Base-by-base conservation (phyloP, 2,113 vertebrate species). In the Eclectus roratus region DNA sequence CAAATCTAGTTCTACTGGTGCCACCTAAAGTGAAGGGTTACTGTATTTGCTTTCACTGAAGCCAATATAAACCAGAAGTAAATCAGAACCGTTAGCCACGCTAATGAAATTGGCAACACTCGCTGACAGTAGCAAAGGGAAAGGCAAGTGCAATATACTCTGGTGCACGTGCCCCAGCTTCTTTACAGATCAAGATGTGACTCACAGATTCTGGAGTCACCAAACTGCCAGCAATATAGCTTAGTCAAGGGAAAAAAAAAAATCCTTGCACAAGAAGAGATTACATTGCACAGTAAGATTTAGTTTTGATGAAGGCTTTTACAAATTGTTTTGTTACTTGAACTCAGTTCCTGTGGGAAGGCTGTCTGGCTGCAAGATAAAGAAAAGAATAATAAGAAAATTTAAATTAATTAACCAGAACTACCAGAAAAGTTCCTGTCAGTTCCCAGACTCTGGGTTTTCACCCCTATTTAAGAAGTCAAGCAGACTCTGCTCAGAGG, bases 401-500 rank as follows among this genome's bases (percentile, higher is more conserved):
- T 50, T 50, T 60, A 85, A 94, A 91, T 55, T 66, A 66, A 80
- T 96, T 88, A 92, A 24, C 46, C 55, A 89, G 82, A 91, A 55
- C 60, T 89, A 90, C 39, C 44, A 89, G 50, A 47, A 79, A 65
- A 65, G 41, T 84, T 97, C 56, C 63, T 6, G 19, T 50, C 72
- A 39, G n/a, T 80, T 60, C 95, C 78, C 61, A 92, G 52, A 39
- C 71, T 92, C 29, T 80, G 88, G 24, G 58, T 95, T 97, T 94
- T 97, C 92, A 85, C 87, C 46, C 65, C 47, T 71, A 3, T 89
- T 90, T 93, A 86, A 95, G 66, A 88, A 94, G 77, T 72, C 86
- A 85, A 92, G 64, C 47, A 96, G 90, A 85, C 12, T 93, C 82
- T 95, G 90, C 63, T 95, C 80, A 88, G 83, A 97, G 60, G 79